Base-by-base conservation (phyloP, 2,113 vertebrate genomes). In the Ophiodon elongatus region DNA sequence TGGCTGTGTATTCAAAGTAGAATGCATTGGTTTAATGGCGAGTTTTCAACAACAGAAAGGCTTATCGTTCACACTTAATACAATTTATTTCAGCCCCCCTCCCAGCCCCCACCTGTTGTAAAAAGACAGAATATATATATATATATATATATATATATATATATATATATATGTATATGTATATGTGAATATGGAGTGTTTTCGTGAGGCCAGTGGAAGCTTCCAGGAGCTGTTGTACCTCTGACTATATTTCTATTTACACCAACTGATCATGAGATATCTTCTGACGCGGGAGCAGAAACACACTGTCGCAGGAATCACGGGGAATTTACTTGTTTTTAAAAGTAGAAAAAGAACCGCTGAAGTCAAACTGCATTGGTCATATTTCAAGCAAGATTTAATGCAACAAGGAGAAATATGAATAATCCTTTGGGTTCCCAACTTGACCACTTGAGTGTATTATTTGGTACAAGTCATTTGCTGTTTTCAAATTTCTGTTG, bases 21-120 rank as follows among this genome's bases (percentile, higher is more conserved):
- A 84, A 75, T 74, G 35, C 43, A 47, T 71, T 84, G 19, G 21
- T 70, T 73, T 63, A 67, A 50, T 47, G 43, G 76, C 69, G 79
- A 68, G 66, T 57, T 67, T 31, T 21, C 39, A 74, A 39, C 56
- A 47, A 43, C 70, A 76, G 41, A 62, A 23, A 60, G 37, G 39
- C 43, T 43, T 45, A 47, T 79, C 54, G 43, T 57, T 76, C 72
- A 25, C 31, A 8, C 15, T 52, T 75, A 74, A 68, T 64, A 25
- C 31, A 6, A 27, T 69, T 23, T 35, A 64, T 66, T 41, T n/a
- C 69, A 29, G 87, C 85, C 43, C 50, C 35, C 60, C 75, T 27
- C n/a, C n/a, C n/a, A n/a, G n/a, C n/a, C n/a, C n/a, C n/a, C n/a
- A n/a, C n/a, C n/a, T n/a, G n/a, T n/a, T n/a, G n/a, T n/a, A n/a